A percentile compares a stretch with the other conserved stretches of the same genome.
Evolutionary conservation across 2,113 vertebrate genomes (phyloP).

Genomic region (Cyanoderma ruficeps): DNA sequence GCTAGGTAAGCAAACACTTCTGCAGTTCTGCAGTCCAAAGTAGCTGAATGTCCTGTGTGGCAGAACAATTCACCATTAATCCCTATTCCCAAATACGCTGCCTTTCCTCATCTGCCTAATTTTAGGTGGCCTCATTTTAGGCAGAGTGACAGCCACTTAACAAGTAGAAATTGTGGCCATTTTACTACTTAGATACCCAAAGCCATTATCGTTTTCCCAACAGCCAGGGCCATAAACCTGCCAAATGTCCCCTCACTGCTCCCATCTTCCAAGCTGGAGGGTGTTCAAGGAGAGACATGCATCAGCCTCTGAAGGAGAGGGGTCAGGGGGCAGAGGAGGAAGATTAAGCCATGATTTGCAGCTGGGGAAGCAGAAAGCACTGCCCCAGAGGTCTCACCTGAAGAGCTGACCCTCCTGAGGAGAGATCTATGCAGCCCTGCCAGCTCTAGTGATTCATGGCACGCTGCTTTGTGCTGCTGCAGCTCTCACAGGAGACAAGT

Average conservation of each 20-base stretch:
- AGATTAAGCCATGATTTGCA: constrained; percentile 46
- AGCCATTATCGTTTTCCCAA: neutral
- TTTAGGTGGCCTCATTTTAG: neutral
- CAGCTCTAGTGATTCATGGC: constrained; percentile 3
- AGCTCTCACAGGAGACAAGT: neutral
- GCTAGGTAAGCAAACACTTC: neutral
- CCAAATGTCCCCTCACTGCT: neutral
- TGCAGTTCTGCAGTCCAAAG: neutral
- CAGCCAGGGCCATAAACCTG: neutral
- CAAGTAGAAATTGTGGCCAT: neutral
- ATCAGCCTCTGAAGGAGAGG: neutral
- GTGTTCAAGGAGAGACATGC: constrained; percentile 46
- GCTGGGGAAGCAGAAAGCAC: neutral
- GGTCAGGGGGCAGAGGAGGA: neutral
- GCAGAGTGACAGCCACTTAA: neutral
- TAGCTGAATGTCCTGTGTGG: neutral
- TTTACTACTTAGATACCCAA: neutral
- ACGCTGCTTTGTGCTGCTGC: neutral
- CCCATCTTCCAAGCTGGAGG: neutral
- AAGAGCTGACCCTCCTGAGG: constrained; percentile 25
- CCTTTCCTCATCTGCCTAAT: neutral
- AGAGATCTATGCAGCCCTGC: neutral
- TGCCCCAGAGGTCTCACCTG: constrained; percentile 24
- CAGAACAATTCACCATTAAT: neutral
- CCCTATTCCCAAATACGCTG: neutral